phyloP scores from a whole-genome alignment of 2,113 vertebrate species.

The Macaca mulatta region DNA sequence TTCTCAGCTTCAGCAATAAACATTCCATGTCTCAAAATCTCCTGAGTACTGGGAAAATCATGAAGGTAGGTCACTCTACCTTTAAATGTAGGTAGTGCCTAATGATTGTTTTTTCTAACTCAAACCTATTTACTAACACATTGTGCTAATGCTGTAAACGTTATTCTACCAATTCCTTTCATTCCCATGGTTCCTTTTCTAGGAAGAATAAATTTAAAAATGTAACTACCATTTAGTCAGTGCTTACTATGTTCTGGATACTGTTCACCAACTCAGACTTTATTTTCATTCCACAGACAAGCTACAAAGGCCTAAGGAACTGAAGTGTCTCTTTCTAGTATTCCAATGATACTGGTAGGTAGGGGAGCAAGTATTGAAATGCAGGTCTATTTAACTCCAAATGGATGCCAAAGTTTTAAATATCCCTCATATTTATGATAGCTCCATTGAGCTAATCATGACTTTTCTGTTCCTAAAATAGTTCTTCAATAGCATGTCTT shows the following conservation, averaged over 20 bases:
- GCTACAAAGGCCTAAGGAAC: not conserved
- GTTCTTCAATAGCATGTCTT: not conserved
- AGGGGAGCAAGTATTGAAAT: not conserved
- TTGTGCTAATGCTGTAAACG: not conserved
- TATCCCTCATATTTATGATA: not conserved
- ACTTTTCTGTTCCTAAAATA: not conserved
- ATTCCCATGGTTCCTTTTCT: not conserved
- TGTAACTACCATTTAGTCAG: not conserved
- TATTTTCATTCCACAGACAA: not conserved
- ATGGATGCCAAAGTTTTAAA: not conserved
- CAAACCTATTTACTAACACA: not conserved
- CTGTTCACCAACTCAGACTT: not conserved
- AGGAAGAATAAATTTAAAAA: not conserved
- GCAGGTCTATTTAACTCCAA: not conserved
- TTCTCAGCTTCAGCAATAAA: not conserved
- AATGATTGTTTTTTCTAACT: not conserved
- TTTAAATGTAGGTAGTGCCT: not conserved
- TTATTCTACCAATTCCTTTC: not conserved
- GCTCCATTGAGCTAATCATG: not conserved
- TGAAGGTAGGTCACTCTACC: rapidly evolving
- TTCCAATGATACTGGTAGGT: not conserved
- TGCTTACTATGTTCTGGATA: not conserved
- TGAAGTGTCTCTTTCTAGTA: not conserved
- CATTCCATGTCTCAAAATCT: rapidly evolving
- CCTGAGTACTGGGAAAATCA: not conserved